phyloP scores from a whole-genome alignment of 2,797 vertebrate species.

The Siniperca undulata region DNA sequence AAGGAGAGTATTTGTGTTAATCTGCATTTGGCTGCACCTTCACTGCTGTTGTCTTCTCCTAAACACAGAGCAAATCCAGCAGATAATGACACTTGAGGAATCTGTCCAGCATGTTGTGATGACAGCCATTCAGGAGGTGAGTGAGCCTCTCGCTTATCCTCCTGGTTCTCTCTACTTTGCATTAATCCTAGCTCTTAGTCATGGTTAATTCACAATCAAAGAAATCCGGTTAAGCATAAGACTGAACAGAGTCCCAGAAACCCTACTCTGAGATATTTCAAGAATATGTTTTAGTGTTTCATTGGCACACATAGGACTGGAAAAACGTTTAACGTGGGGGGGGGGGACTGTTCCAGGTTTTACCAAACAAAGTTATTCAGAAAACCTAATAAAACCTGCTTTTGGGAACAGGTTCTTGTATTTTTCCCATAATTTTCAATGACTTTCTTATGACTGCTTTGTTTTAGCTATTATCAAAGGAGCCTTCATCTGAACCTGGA shows the following conservation, averaged over 20 bases:
- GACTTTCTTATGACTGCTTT: conserved; percentile 12
- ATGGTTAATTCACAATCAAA: conserved; percentile 63
- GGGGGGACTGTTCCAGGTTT: conserved; percentile 1
- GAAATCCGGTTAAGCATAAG: conserved; percentile 47
- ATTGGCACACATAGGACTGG: conserved; percentile 12
- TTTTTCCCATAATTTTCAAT: conserved; percentile 2
- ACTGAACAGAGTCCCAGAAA: conserved; percentile 55
- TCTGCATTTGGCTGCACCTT: conserved; percentile 61
- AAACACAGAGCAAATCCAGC: conserved; percentile 91
- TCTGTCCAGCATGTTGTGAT: conserved; percentile 94
- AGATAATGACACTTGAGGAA: conserved; percentile 94
- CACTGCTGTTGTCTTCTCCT: conserved; percentile 44
- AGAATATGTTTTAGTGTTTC: conserved; percentile 36
- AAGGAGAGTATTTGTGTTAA: conserved; percentile 44
- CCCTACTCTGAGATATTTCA: conserved; percentile 48
- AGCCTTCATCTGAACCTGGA: conserved; percentile 82
- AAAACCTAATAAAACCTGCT: conserved; percentile 23
- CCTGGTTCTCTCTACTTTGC: conserved; percentile 23
- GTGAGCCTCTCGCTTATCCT: conserved; percentile 57
- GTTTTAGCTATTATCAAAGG: conserved; percentile 89
- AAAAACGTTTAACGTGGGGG: background rate
- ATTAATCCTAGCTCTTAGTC: conserved; percentile 68
- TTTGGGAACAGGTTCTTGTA: background rate
- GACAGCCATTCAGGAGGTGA: conserved; percentile 95
- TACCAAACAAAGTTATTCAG: conserved; percentile 27